Conservation (phyloP, 1,140 invertebrate species). For the Bradysia coprophila region DNA sequence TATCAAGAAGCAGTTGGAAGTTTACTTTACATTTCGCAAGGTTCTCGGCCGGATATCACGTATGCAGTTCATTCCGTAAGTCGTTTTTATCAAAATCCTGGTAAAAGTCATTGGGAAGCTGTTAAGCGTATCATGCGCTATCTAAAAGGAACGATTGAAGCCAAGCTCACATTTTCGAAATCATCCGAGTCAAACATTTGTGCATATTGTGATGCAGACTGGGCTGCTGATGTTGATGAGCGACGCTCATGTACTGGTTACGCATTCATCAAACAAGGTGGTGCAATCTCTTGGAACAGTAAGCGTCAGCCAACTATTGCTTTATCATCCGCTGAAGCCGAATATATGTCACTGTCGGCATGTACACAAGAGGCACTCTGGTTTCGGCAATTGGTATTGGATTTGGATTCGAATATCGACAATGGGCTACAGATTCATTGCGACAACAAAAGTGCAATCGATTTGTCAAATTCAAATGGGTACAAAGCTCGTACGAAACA, state of each 20-base stretch:
- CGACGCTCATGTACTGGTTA: too few species aligned
- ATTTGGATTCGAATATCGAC: neutral
- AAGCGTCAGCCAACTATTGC: slow-evolving; percentile 14
- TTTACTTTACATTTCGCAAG: slow-evolving; percentile 16
- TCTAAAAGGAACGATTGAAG: slow-evolving; percentile 16
- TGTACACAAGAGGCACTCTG: slow-evolving; percentile 12
- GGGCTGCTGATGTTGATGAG: neutral
- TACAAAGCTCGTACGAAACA: slow-evolving; percentile 16
- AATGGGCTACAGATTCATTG: neutral
- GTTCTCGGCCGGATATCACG: slow-evolving; percentile 22
- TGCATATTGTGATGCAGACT: neutral
- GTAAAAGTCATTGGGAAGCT: slow-evolving; percentile 13
- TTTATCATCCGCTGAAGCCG: slow-evolving; percentile 18
- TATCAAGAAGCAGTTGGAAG: slow-evolving; percentile 13
- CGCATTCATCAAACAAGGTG: slow-evolving; percentile 3
- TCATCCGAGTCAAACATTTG: neutral
- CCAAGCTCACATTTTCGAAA: neutral
- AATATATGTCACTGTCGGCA: slow-evolving; percentile 14
- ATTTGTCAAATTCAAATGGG: slow-evolving; percentile 10
- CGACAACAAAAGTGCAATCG: slow-evolving; percentile 14
- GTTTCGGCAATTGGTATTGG: slow-evolving; percentile 7
- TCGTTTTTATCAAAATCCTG: slow-evolving; percentile 10
- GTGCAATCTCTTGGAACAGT: slow-evolving; percentile 12
- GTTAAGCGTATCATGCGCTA: slow-evolving; percentile 19
- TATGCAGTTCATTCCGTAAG: slow-evolving; percentile 13